Conservation (phyloP, 1,140 invertebrate genomes). For the Pygmarrhopalites habei region DNA sequence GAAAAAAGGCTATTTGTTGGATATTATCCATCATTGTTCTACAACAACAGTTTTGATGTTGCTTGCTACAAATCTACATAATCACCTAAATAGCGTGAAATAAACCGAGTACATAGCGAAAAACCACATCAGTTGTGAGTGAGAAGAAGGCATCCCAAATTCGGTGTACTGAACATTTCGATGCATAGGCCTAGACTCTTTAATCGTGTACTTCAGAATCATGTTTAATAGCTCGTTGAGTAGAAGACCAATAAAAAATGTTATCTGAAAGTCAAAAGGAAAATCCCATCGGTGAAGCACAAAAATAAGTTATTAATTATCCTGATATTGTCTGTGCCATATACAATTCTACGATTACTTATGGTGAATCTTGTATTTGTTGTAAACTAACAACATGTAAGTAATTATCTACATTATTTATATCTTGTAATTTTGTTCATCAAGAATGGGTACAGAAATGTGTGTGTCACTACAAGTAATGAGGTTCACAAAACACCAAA, state of each 20-base stretch:
- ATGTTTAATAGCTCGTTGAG: conserved; percentile 74
- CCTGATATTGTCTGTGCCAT: too few relatives aligned
- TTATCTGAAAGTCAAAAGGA: conserved; percentile 58
- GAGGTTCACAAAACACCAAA: conserved; percentile 8
- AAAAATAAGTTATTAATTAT: too few relatives aligned
- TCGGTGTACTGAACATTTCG: conserved; percentile 65
- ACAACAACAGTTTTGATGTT: too few relatives aligned
- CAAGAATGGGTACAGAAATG: conserved; percentile 15
- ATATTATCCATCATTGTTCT: too few relatives aligned
- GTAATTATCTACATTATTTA: too few relatives aligned
- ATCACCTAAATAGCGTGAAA: conserved; percentile 81
- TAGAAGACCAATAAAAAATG: conserved; percentile 70
- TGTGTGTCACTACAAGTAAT: not conserved
- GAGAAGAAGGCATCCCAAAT: conserved; percentile 90
- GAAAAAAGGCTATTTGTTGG: too few relatives aligned
- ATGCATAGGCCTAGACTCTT: conserved; percentile 66
- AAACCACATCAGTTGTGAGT: conserved; percentile 90
- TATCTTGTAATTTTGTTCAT: too few relatives aligned
- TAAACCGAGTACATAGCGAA: conserved; percentile 76
- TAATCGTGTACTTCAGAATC: conserved; percentile 72
- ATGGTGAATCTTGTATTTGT: too few relatives aligned
- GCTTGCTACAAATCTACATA: not conserved
- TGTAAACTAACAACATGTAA: too few relatives aligned
- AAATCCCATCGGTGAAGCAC: too few relatives aligned
- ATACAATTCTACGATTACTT: too few relatives aligned